Conservation (phyloP, 2,797 vertebrate species). For the Okamejei kenojei region DNA sequence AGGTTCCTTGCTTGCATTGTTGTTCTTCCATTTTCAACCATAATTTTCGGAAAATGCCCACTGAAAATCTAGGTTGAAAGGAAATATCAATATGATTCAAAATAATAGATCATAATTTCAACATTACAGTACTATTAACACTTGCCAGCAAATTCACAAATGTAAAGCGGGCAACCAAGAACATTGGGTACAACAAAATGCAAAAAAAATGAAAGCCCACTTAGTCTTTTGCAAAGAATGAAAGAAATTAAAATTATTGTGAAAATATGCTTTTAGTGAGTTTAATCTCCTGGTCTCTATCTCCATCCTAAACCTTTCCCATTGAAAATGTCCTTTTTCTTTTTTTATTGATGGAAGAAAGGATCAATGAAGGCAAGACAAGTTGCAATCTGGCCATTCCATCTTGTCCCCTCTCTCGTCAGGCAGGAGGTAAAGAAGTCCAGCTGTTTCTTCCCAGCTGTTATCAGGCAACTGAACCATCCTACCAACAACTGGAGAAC, state of each 20-base stretch:
- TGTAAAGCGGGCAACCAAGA: background rate
- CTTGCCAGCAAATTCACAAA: background rate
- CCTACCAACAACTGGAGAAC: no score
- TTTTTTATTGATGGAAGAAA: background rate
- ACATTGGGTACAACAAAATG: background rate
- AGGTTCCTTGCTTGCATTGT: background rate
- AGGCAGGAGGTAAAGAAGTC: no score
- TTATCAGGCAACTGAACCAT: no score
- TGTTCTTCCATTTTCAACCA: background rate
- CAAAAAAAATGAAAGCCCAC: background rate
- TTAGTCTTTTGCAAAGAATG: background rate
- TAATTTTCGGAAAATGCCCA: background rate
- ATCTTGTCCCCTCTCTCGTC: no score
- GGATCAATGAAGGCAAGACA: background rate
- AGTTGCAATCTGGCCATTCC: background rate
- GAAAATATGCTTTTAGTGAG: background rate
- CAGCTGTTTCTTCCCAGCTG: no score
- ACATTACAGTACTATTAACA: background rate
- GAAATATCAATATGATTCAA: background rate
- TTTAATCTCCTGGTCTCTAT: background rate
- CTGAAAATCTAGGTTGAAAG: background rate
- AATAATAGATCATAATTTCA: background rate
- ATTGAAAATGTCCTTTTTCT: background rate
- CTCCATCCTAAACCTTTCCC: background rate
- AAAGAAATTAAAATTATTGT: background rate